These are phyloP conservation scores for Syncerus caffer DNA, from an alignment of 2,797 vertebrate species.

Conservation along the genomic window DNA sequence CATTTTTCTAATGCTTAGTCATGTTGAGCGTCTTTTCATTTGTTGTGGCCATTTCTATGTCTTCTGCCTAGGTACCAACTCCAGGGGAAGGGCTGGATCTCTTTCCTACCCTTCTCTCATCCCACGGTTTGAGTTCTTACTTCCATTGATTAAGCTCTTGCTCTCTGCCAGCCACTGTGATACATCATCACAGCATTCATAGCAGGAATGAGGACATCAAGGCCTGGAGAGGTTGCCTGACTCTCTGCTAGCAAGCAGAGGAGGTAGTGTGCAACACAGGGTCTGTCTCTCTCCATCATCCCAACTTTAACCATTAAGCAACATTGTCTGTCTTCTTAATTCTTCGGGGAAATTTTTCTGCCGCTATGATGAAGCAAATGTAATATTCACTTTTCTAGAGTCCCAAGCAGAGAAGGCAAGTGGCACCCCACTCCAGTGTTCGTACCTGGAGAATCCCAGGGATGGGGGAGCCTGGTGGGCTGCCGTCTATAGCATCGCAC, in stretches of 20 bases:
- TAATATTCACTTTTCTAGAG: not conserved
- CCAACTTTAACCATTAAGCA: not conserved
- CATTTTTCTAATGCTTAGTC: not conserved
- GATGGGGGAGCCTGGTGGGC: too few relatives aligned
- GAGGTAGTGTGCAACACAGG: fast-evolving
- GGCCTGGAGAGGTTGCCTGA: not conserved
- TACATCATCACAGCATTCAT: not conserved
- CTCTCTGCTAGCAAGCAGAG: not conserved
- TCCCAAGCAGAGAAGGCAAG: not conserved
- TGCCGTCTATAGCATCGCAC: too few relatives aligned
- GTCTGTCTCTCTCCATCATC: not conserved
- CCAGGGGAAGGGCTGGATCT: not conserved
- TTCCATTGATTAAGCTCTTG: not conserved
- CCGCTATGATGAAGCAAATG: not conserved
- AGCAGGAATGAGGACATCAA: not conserved
- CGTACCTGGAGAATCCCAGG: too few relatives aligned
- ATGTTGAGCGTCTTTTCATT: not conserved
- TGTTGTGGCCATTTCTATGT: not conserved
- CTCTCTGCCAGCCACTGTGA: not conserved
- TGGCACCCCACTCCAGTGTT: too few relatives aligned
- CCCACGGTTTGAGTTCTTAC: not conserved
- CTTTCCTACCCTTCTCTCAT: not conserved
- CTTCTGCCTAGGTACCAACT: not conserved
- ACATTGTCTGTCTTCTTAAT: not conserved
- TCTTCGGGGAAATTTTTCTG: not conserved